Evolutionary conservation across 2,888 invertebrate genomes (phyloP).

Genomic region (Trichopoda pennipes): DNA sequence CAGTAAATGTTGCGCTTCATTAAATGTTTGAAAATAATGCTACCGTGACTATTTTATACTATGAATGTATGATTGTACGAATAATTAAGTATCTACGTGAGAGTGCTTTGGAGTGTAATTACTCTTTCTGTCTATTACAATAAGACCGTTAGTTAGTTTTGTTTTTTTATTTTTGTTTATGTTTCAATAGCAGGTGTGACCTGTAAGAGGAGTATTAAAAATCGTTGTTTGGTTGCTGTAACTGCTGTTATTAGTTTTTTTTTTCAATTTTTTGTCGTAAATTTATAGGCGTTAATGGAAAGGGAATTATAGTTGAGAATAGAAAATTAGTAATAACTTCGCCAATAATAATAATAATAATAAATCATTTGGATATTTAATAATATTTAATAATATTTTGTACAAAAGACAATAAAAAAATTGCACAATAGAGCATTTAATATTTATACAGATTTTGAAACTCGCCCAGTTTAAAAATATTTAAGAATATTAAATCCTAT

Average conservation of each 20-base stretch:
- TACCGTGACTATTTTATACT: constrained; percentile 4
- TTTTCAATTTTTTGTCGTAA: constrained; percentile 2
- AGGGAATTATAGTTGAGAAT: no score
- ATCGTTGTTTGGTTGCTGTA: constrained; percentile 17
- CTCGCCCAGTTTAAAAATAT: no score
- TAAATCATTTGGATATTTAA: no score
- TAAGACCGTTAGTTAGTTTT: constrained; percentile 44
- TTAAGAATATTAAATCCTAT: no score
- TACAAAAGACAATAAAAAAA: no score
- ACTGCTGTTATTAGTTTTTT: background rate
- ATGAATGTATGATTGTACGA: background rate
- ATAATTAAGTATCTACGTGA: background rate
- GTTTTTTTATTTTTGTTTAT: background rate
- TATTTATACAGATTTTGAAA: no score
- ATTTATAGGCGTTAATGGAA: background rate
- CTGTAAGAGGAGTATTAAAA: constrained; percentile 51
- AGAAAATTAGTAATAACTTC: no score
- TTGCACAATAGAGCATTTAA: no score
- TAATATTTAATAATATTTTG: no score
- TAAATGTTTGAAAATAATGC: constrained; percentile 22
- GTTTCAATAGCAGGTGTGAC: constrained; percentile 56
- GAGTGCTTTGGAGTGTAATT: constrained; percentile 27
- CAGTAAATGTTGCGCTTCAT: constrained; percentile 41
- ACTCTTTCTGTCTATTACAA: constrained; percentile 41
- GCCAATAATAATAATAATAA: no score